Evolutionary conservation across 2,888 invertebrate genomes (phyloP), one percentile per base, ranked within the genome.

Genomic region (Cordilura impudica): DNA sequence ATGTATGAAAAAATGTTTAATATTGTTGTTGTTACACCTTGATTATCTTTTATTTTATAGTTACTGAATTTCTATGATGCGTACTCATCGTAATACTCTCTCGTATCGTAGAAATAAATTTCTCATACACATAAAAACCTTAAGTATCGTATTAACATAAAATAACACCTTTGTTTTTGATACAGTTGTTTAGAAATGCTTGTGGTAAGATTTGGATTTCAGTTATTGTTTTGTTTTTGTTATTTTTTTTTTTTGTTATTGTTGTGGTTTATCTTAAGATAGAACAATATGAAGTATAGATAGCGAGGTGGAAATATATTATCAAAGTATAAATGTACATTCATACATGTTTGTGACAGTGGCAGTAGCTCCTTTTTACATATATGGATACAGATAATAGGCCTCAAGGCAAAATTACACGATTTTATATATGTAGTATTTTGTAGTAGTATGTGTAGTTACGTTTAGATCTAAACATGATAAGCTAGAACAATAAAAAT

Each of bases 151-250:
- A 67, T 67, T 53, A 54, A 63, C 74, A 56, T 69, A 63, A 75
- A 75, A 39, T 69, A 56, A 63, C 75, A 75, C 75, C 75, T 69
- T 75, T 56, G 39, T 70, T 76, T 70, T 49, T 39, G 35, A 39
- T 69, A 12, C 23, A 26, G 14, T 51, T 63, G 51, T 26, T 71
- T 58, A 72, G 49, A 56, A 56, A 45, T 18, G 63, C 56, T 53
- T 66, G 73, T 23, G 60, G 60, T 67, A 73, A 18, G 49, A 31
- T 60, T 73, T 74, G 21, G 31, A 23, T 21, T 60, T 53, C 6
- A 63, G n/a, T 58, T 58, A 23, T 14, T 43, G 2, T 39, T 7
- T 43, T 18, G 10, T 2, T 21, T n/a, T n/a, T n/a, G n/a, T n/a
- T n/a, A 47, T 56, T 72, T 45, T 19, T 54, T 26, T 10, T 53